phyloP scores from a whole-genome alignment of 2,888 invertebrate genomes.

The Strigamia transsilvanica region DNA sequence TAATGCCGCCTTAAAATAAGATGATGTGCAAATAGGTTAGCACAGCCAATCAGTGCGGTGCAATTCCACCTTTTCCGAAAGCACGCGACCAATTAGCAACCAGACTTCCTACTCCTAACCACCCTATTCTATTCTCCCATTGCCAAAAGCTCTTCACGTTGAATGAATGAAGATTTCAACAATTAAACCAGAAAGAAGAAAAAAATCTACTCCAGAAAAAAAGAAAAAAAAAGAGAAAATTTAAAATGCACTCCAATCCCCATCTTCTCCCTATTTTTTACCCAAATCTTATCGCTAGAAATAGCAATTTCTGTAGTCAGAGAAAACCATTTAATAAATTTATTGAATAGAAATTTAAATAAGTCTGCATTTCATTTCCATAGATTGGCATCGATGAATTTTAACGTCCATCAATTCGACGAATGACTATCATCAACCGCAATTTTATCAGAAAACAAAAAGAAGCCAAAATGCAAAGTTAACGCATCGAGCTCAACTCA shows the following conservation, averaged over 20 bases:
- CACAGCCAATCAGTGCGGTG: slow-evolving; percentile 38
- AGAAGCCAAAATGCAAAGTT: not conserved
- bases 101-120: slow-evolving; percentile 17
- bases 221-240: not conserved
- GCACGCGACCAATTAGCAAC: slow-evolving; percentile 38
- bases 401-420: slow-evolving; percentile 33
- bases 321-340: slow-evolving; percentile 15
- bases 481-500: slow-evolving; percentile 3
- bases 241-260: slow-evolving; percentile 21
- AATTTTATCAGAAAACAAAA: slow-evolving; percentile 21
- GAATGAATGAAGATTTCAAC: slow-evolving; percentile 2
- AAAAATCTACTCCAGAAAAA: not conserved
- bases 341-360: slow-evolving; percentile 41
- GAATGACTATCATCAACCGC: slow-evolving; percentile 1
- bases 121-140: not conserved
- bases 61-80: slow-evolving; percentile 39
- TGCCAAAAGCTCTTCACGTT: slow-evolving; percentile 16
- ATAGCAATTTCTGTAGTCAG: slow-evolving; percentile 20
- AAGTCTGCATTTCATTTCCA: slow-evolving; percentile 29
- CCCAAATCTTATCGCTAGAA: slow-evolving; percentile 17
- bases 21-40: slow-evolving; percentile 40
- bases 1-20: slow-evolving; percentile 42
- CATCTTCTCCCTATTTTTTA: not conserved
- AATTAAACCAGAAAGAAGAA: not conserved
- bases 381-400: slow-evolving; percentile 42